Evolutionary conservation across 2,888 invertebrate genomes (phyloP).

Genomic region (Polydrusus pterygomalis): DNA sequence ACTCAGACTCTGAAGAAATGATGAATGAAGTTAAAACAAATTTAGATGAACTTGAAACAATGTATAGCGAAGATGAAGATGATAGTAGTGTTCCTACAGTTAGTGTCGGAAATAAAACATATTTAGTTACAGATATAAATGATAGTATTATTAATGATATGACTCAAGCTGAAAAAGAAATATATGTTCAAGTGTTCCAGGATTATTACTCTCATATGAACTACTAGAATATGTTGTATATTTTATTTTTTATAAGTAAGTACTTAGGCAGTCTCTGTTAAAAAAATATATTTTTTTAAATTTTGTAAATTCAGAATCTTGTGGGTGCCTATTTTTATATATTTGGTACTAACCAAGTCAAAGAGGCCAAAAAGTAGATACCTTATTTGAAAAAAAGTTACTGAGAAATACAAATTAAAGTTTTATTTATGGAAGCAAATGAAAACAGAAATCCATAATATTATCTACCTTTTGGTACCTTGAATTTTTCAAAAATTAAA

Average conservation of each 20-base stretch:
- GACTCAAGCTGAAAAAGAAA: constrained; percentile 94
- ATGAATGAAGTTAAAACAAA: constrained; percentile 78
- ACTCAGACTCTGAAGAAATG: constrained; percentile 89
- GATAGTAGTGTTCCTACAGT: constrained; percentile 89
- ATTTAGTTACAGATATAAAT: constrained; percentile 87
- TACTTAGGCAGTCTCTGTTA: neutral
- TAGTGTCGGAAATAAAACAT: constrained; percentile 84
- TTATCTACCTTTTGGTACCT: too few relatives aligned
- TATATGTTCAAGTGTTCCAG: constrained; percentile 94
- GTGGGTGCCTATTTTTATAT: too few relatives aligned
- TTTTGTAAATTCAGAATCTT: neutral
- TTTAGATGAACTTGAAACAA: constrained; percentile 67
- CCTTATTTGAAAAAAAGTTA: too few relatives aligned
- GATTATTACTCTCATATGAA: constrained; percentile 94
- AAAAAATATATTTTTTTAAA: neutral
- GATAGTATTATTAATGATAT: constrained; percentile 91
- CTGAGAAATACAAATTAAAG: too few relatives aligned
- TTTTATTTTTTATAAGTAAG: constrained; percentile 2
- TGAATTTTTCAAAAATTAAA: too few relatives aligned
- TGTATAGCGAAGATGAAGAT: constrained; percentile 78
- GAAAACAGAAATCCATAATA: too few relatives aligned
- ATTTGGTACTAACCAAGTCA: too few relatives aligned
- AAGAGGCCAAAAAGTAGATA: too few relatives aligned
- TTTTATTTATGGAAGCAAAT: too few relatives aligned
- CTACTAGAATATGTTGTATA: constrained; percentile 74